phyloP scores from a whole-genome alignment of 2,113 vertebrate genomes.

The Myrmecobius fasciatus region DNA sequence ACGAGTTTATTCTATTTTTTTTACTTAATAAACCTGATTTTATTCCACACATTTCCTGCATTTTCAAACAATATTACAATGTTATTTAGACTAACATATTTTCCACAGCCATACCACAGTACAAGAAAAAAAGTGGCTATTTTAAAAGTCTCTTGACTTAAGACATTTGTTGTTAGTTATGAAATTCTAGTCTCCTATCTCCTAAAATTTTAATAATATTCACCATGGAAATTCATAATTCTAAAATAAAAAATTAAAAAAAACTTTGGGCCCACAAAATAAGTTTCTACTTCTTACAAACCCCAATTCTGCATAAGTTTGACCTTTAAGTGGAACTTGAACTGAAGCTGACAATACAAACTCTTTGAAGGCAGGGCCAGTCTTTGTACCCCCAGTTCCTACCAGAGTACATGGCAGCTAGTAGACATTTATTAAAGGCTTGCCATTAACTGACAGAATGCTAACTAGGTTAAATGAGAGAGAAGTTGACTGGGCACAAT shows the following conservation, averaged over 20 bases:
- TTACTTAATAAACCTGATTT: constrained; percentile 78
- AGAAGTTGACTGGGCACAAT: not conserved
- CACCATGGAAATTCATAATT: not conserved
- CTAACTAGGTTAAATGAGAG: not conserved
- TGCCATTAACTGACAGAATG: not conserved
- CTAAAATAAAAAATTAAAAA: not conserved
- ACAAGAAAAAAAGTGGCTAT: constrained; percentile 49
- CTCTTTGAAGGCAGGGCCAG: not conserved
- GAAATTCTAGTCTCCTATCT: constrained; percentile 78
- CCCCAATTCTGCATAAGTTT: not conserved
- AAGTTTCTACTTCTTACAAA: not conserved
- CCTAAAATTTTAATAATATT: constrained; percentile 79
- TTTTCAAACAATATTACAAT: constrained; percentile 66
- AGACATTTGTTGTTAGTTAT: constrained; percentile 67
- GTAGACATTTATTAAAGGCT: not conserved
- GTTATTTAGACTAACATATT: constrained; percentile 69
- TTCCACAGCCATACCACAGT: constrained; percentile 77
- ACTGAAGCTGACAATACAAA: not conserved
- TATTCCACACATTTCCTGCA: constrained; percentile 80
- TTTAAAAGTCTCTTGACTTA: constrained; percentile 70
- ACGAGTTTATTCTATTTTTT: constrained; percentile 75
- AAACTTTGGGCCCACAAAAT: not conserved
- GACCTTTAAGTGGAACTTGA: not conserved
- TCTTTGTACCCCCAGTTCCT: not conserved
- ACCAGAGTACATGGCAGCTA: not conserved